A percentile compares a stretch with the other conserved stretches of the same genome.
Evolutionary conservation across 92 coral and sea anemone species (phyloP).

Genomic region (Muricea muricata): DNA sequence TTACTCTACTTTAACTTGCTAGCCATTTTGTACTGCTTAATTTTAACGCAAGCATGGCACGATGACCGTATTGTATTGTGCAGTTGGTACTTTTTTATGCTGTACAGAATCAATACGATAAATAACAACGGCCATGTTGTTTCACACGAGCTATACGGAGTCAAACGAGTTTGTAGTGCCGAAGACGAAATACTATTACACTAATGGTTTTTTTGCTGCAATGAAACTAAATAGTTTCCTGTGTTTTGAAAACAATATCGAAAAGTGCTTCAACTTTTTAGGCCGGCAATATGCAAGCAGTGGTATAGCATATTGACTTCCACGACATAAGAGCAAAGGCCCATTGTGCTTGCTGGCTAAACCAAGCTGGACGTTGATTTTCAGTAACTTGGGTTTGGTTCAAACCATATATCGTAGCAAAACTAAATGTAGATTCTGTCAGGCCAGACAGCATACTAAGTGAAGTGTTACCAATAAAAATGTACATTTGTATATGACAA

Average conservation of each 20-base stretch:
- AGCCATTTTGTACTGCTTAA: neutral
- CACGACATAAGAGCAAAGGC: too few relatives aligned
- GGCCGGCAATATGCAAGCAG: neutral
- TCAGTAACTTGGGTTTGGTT: neutral
- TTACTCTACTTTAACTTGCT: constrained; percentile 17
- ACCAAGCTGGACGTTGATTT: too few relatives aligned
- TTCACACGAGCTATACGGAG: too few relatives aligned
- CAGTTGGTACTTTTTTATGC: neutral
- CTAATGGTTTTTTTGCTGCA: neutral
- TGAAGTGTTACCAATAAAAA: neutral
- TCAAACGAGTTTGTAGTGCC: constrained; percentile 11
- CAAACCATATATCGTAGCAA: neutral
- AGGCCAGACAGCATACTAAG: neutral
- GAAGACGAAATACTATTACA: neutral
- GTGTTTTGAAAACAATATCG: neutral
- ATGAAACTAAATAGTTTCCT: neutral
- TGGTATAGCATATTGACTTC: neutral
- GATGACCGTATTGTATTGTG: neutral
- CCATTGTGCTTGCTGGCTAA: too few relatives aligned
- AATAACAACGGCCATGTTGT: constrained; percentile 13
- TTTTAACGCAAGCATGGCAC: neutral
- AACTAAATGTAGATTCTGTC: neutral
- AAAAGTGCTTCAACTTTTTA: neutral
- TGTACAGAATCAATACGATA: neutral
- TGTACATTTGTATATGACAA: neutral